Evolutionary conservation across 2,797 vertebrate species (phyloP).

Genomic region (Artibeus lituratus): DNA sequence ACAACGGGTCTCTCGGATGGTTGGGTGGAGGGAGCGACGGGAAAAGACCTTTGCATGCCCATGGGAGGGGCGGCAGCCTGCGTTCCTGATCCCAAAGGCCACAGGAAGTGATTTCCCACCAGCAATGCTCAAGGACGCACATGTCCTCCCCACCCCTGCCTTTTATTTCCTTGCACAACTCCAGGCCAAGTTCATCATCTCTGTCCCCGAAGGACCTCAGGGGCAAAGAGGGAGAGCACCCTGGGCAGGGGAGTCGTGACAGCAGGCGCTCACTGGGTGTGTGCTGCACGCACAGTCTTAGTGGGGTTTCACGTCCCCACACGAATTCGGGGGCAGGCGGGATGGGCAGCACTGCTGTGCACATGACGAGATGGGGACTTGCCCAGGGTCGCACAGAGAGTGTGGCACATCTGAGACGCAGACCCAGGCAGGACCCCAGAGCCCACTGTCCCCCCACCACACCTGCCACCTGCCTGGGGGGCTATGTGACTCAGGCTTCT

Average conservation of each 20-base stretch:
- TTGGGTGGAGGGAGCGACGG: background rate
- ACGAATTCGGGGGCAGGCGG: background rate
- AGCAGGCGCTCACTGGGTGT: background rate
- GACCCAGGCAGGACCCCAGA: background rate
- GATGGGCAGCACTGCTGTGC: too few relatives aligned
- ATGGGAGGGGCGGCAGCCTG: background rate
- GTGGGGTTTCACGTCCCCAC: background rate
- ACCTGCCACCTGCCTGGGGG: background rate
- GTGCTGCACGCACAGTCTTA: background rate
- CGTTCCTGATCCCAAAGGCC: rapidly evolving
- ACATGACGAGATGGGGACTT: background rate
- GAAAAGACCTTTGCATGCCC: background rate
- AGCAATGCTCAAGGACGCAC: background rate
- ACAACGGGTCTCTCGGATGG: background rate
- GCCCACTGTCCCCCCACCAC: too few relatives aligned
- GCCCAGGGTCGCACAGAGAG: background rate
- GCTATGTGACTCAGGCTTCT: background rate
- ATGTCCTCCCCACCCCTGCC: too few relatives aligned
- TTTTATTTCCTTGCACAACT: background rate
- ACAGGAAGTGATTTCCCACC: background rate
- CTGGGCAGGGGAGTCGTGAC: background rate
- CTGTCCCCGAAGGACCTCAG: background rate
- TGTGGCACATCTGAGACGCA: background rate
- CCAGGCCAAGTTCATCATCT: background rate
- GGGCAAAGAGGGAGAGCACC: background rate